Evolutionary conservation across 2,888 invertebrate genomes (phyloP), one percentile per base, ranked within the genome.

Genomic region (Zhuqinia jingwanae): DNA sequence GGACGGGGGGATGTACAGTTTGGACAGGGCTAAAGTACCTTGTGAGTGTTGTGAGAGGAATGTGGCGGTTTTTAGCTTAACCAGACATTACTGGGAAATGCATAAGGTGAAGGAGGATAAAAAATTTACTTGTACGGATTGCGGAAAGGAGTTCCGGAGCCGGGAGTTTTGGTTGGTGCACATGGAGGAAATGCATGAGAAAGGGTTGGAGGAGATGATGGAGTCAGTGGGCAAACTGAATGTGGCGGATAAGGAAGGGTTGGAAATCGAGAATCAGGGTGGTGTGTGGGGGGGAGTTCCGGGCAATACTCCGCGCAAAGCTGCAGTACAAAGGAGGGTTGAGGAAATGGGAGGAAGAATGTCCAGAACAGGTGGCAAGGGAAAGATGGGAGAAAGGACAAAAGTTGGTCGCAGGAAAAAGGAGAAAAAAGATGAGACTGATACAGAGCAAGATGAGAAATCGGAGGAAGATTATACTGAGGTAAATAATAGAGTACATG

Each of bases 91-190:
- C n/a, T 0, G 10, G 8, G 85, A 80, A 10, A 56, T 85, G 30
- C 85, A 85, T 65, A 36, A 25, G 10, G 73, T 85, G 47, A 27
- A 2, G 8, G 85, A 85, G 53, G 80, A 85, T 2, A n/a, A 8
- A 8, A 8, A 27, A 10, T 85, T 75, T 22, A 17, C 5, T 0
- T 85, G 85, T 47, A 1, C 0, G 13, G 20, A 25, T 1, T 85
- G 85, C 17, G 36, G 11, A 2, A 85, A 75, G 22, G 27, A 6
- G 27, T 85, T 85, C 36, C 60, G 65, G 47, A 27, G 22, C 13
- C 47, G 85, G 25, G 80, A 36, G 8, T 85, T 68, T n/a, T 85
- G 79, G 85, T 65, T 50, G 13, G 60, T 25, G 6, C 85, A 85
- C n/a, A 27, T 85, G 73, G 80, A 75, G 45, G 73, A 63, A 13